Evolutionary conservation across 2,888 invertebrate genomes (phyloP), one percentile per base, ranked within the genome.

Genomic region (Selenia dentaria): DNA sequence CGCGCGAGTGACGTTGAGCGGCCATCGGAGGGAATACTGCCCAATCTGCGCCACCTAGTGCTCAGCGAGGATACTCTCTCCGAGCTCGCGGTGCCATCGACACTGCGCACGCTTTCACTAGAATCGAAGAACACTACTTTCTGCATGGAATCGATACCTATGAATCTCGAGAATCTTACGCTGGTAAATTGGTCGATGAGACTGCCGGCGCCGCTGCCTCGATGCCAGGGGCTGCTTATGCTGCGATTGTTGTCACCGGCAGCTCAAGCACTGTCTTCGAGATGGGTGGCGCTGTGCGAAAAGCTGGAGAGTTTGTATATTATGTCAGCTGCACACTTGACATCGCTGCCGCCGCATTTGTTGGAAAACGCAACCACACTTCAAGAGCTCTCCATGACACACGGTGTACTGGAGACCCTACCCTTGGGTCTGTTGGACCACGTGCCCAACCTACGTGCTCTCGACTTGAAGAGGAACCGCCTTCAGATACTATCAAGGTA

Each of bases 401-500:
- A 13, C 25, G 34, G 43, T 1, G 41, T 41, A 11, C 50, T 63
- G 10, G 8, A 5, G 3, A 2, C 24, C 25, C 57, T 74, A 40
- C 71, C 71, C 13, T 2, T 2, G 11, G 59, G 34, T 5, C 53
- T 74, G 29, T 54, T 72, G 14, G 51, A 56, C 31, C 43, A 57
- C 46, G 49, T 62, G 25, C 25, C 12, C 2, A 6, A 24, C 0
- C 62, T 70, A 25, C 12, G 0, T 2, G 1, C 3, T 3, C 60
- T 73, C 9, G 59, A 64, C 34, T 38, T 74, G 9, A 51, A 58
- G 2, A n/a, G 41, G 6, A 75, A 75, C 46, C 3, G 6, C 0
- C 59, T 77, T 2, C 16, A 4, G 3, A 8, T 12, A 2, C 44
- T 77, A 5, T 67, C 70, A n/a, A 47, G 57, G 74, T 76, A n/a